phyloP scores from a whole-genome alignment of 2,797 vertebrate species.

The Enteromius afrohamiltoni region DNA sequence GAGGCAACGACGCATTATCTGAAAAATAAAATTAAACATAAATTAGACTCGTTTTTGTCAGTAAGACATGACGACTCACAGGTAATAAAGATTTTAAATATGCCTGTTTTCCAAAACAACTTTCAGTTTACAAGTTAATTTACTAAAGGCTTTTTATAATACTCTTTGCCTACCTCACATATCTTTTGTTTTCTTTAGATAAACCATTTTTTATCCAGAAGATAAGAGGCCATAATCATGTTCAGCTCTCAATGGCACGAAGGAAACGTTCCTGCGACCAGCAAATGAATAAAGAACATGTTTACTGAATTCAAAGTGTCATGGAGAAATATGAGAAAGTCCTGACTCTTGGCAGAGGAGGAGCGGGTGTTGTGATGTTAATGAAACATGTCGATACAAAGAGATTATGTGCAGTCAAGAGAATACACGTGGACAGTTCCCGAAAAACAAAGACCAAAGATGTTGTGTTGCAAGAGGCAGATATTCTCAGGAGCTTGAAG shows the following conservation, averaged over 20 bases:
- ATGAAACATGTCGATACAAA: conserved; percentile 73
- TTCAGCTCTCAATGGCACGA: neutral
- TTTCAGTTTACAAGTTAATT: neutral
- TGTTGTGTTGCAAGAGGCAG: conserved; percentile 77
- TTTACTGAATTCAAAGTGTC: neutral
- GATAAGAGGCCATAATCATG: neutral
- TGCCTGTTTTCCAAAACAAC: neutral
- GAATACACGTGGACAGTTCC: conserved; percentile 70
- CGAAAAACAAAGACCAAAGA: conserved; percentile 65
- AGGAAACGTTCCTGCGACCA: neutral
- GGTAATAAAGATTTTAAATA: conserved; percentile 24
- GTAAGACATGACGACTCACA: neutral
- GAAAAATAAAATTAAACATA: neutral
- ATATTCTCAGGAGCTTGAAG: conserved; percentile 75
- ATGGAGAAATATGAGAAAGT: conserved; percentile 81
- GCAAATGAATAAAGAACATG: neutral
- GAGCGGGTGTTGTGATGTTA: conserved; percentile 78
- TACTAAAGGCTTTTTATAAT: neutral
- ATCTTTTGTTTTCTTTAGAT: neutral
- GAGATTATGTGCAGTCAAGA: conserved; percentile 79
- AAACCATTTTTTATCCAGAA: neutral
- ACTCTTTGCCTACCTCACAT: neutral
- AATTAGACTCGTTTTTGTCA: neutral
- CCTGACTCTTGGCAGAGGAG: conserved; percentile 76
- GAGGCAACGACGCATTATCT: neutral